Conservation (phyloP, 2,113 vertebrate species). For the Pelobates fuscus region DNA sequence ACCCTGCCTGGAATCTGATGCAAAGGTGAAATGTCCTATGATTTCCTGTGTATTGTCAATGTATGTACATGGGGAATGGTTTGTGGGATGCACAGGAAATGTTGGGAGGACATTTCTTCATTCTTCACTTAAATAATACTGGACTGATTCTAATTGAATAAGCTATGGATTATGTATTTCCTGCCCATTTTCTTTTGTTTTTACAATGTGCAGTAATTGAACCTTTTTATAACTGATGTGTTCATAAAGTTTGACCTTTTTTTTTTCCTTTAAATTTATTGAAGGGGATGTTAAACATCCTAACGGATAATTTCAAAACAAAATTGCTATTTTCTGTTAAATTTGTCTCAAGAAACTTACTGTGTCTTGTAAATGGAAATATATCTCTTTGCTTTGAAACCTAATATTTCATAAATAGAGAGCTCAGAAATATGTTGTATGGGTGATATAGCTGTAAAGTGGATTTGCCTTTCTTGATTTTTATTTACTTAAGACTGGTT, state of each 20-base stretch:
- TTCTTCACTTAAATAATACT: no score
- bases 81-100: no score
- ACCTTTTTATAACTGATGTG: background rate
- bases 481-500: background rate
- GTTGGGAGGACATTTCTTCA: no score
- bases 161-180: no score
- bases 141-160: no score
- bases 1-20: no score
- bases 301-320: slow-evolving; percentile 30
- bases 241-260: background rate
- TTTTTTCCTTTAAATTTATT: background rate
- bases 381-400: background rate
- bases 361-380: slow-evolving; percentile 20
- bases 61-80: no score
- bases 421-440: background rate
- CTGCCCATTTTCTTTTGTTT: no score
- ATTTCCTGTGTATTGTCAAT: no score
- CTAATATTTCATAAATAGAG: slow-evolving; percentile 11
- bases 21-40: no score
- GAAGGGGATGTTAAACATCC: background rate
- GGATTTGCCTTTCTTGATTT: slow-evolving; percentile 7
- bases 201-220: background rate
- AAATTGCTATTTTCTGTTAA: slow-evolving; percentile 27
- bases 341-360: slow-evolving; percentile 15
- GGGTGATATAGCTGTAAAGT: slow-evolving; percentile 23